These are phyloP conservation scores for Parnassius mnemosyne DNA, from an alignment of 2,888 invertebrate species.

Conservation along the genomic window DNA sequence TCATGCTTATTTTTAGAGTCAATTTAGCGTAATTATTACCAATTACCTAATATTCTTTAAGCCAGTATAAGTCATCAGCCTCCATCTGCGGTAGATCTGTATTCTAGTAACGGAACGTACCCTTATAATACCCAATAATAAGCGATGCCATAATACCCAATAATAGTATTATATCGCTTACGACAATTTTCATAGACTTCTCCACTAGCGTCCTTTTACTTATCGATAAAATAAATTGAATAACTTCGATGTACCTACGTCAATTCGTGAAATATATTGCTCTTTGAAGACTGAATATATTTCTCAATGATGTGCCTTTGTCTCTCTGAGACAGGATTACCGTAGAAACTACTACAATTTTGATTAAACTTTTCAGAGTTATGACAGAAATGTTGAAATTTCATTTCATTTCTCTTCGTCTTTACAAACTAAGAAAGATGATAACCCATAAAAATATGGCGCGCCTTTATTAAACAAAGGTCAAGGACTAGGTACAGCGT, in stretches of 20 bases:
- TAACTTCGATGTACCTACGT: not conserved
- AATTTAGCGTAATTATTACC: too few species aligned
- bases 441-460: constrained; percentile 18
- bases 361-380: constrained; percentile 19
- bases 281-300: not conserved
- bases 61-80: not conserved
- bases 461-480: constrained; percentile 10
- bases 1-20: too few species aligned
- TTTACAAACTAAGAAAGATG: constrained; percentile 17
- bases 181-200: constrained; percentile 38
- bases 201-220: not conserved
- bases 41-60: constrained; percentile 2
- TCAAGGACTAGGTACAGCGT: constrained; percentile 10
- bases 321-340: constrained; percentile 6
- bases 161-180: constrained; percentile 47
- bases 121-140: constrained; percentile 28
- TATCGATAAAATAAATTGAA: constrained; percentile 10
- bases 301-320: not conserved
- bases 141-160: constrained; percentile 35
- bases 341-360: constrained; percentile 8
- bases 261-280: not conserved
- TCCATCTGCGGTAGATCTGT: constrained; percentile 27
- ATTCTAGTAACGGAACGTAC: constrained; percentile 49
- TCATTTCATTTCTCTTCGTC: constrained; percentile 14
- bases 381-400: constrained; percentile 16